These are phyloP conservation scores for Bombus waltoni DNA, from an alignment of 1,140 invertebrate genomes.

Conservation along the genomic window DNA sequence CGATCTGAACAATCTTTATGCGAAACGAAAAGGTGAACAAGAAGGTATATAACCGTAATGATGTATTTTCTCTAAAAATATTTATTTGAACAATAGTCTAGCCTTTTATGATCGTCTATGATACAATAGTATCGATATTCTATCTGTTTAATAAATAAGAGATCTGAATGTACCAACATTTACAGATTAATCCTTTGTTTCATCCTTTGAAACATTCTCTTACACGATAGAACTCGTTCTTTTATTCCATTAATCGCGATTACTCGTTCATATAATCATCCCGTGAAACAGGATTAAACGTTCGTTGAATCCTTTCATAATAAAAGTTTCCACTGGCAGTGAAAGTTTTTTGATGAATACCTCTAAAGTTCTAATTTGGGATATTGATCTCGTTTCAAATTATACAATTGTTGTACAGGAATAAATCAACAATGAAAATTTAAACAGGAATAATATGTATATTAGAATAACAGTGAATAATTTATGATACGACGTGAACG, in stretches of 20 bases:
- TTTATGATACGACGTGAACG: conserved; percentile 9
- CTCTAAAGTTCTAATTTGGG: not conserved
- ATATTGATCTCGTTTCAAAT: not conserved
- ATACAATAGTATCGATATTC: not conserved
- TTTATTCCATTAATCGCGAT: not conserved
- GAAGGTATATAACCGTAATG: too few species aligned
- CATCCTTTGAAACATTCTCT: not conserved
- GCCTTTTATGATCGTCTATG: not conserved
- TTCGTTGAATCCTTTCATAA: not conserved
- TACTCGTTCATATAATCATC: not conserved
- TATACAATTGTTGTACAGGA: not conserved
- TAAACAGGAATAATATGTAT: not conserved
- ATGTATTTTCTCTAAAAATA: not conserved
- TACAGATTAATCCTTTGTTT: not conserved
- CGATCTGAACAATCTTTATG: too few species aligned
- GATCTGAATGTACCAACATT: not conserved
- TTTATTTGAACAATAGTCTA: not conserved
- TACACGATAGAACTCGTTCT: not conserved
- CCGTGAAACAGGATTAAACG: not conserved
- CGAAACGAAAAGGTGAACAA: not conserved
- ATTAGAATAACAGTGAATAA: not conserved
- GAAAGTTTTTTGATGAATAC: not conserved
- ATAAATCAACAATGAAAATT: not conserved
- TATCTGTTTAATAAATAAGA: not conserved
- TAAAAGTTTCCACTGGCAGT: too few species aligned